Conservation (phyloP, 2,113 vertebrate species). For the Tenrec ecaudatus region DNA sequence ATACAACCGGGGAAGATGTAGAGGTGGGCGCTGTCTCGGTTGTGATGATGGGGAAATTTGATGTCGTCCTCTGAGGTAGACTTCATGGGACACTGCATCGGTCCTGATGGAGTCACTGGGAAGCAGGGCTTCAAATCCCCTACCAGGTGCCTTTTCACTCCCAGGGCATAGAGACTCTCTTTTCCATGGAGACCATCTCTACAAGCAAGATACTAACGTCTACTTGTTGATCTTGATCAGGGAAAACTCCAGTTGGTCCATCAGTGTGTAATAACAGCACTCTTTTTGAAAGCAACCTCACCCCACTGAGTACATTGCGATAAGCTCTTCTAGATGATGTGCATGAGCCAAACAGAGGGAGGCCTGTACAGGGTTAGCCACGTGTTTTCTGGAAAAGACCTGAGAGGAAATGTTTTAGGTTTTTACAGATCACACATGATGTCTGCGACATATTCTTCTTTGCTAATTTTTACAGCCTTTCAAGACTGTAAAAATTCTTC, state of each 20-base stretch:
- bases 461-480: background rate
- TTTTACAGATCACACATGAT: background rate
- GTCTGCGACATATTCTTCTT: background rate
- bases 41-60: slow-evolving; percentile 44
- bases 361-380: background rate
- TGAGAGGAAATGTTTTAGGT: background rate
- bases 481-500: background rate
- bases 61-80: background rate
- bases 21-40: background rate
- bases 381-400: background rate
- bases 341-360: background rate
- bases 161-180: background rate
- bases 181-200: background rate
- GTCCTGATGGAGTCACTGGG: background rate
- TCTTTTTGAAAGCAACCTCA: background rate
- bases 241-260: slow-evolving; percentile 6
- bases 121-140: background rate
- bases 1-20: background rate
- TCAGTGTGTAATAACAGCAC: background rate
- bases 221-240: background rate
- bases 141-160: background rate
- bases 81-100: background rate
- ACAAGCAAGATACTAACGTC: background rate
- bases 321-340: background rate
- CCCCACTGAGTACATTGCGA: background rate